Base-by-base conservation (phyloP, 30 jellyfish, hydroid and myxozoan species). In the Chironex yamaguchii region DNA sequence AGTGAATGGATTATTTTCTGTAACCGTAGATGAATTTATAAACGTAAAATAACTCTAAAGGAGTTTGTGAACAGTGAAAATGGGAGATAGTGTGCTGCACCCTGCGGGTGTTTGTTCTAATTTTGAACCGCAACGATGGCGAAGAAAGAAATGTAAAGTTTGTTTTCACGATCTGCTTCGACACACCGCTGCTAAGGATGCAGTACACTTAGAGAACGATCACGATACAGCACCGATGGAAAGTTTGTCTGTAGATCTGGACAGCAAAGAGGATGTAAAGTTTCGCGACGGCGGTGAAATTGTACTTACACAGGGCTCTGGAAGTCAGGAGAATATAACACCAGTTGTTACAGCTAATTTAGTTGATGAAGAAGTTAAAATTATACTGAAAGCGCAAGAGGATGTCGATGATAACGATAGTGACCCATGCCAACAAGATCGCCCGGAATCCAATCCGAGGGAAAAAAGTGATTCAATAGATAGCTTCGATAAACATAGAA, bases 71-170 rank as follows among this genome's bases (percentile, higher is more conserved):
- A n/a, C n/a, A n/a, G n/a, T n/a, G 58, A 17, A 42, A 6, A 42
- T 42, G 58, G 58, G 13, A 9, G 58, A 42, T 9, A 9, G 13
- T 42, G 58, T 42, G 9, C 13, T 42, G 17, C 58, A 6, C 9
- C 17, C 58, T 42, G 17, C 58, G 9, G 58, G 58, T 42, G 58
- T 42, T 42, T 92, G 98, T 62, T 71, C 70, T 9, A 48, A 36
- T 23, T 92, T 92, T 53, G 88, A 78, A 70, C 96, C 98, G 0
- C 98, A 92, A 71, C 80, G 82, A 49, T 92, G 98, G 98, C 96
- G 98, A 21, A 81, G 77, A 78, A 81, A 82, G n/a, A 92, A 86
- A 76, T 92, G 98, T 50, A 87, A 92, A 79, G 64, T 68, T 17
- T 92, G 98, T 73, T 92, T 92, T 82, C 88, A 78, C 27, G 97